A percentile compares a stretch with the other conserved stretches of the same genome.
Conservation (phyloP, 2,888 invertebrate genomes). For the Dasypogon diadema region DNA sequence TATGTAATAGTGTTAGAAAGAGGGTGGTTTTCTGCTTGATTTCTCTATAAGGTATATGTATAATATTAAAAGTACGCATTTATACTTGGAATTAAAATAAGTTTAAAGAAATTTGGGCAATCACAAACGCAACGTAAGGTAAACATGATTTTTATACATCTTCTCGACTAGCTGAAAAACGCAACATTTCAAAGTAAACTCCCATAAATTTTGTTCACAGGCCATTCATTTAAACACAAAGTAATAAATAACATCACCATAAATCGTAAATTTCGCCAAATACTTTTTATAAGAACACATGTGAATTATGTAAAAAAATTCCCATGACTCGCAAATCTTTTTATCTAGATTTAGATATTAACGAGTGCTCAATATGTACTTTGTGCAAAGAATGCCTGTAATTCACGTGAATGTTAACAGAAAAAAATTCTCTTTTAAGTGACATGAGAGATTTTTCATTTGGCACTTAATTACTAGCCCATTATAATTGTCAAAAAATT, state of each 20-base stretch:
- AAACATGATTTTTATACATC: no score
- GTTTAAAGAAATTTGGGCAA: no score
- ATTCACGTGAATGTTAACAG: background rate
- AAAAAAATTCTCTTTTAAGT: background rate
- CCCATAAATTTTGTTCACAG: background rate
- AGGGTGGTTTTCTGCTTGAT: no score
- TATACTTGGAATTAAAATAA: no score
- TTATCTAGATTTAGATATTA: constrained; percentile 6
- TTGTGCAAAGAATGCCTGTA: background rate
- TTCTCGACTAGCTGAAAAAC: no score
- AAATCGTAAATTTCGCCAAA: constrained; percentile 16
- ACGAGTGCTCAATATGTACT: constrained; percentile 26
- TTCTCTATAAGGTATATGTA: no score
- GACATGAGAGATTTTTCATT: constrained; percentile 35
- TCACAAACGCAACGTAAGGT: no score
- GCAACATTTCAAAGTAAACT: no score
- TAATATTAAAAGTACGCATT: no score
- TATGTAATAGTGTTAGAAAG: no score
- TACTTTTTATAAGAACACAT: constrained; percentile 7
- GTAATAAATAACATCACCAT: background rate
- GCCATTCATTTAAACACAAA: background rate
- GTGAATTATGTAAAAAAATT: constrained; percentile 8
- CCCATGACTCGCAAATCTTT: background rate
- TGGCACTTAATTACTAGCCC: constrained; percentile 52
- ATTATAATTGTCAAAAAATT: constrained; percentile 60